phyloP scores from a whole-genome alignment of 1,140 invertebrate species.

The Zaprionus taronus region DNA sequence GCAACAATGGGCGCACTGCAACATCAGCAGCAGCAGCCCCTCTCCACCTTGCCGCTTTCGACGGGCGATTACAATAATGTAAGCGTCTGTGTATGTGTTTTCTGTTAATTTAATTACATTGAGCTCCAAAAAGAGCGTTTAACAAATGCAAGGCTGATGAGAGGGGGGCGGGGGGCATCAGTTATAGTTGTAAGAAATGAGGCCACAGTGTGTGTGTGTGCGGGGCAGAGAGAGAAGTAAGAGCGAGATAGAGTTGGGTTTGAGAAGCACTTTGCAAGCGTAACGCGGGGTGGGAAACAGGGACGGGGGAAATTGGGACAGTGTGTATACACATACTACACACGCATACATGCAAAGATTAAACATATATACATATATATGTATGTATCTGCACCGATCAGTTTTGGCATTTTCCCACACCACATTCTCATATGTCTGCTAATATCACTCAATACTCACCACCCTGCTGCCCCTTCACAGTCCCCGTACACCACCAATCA shows the following conservation, averaged over 20 bases:
- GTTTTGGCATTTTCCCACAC: not conserved
- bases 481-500: constrained; percentile 26
- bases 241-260: constrained; percentile 15
- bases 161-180: constrained; percentile 7
- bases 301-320: not conserved
- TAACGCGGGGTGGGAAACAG: not conserved
- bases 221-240: constrained; percentile 15
- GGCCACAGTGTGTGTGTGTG: constrained; percentile 16
- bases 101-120: constrained; percentile 63
- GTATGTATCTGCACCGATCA: not conserved
- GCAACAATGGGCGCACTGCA: constrained; percentile 69
- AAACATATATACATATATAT: not conserved
- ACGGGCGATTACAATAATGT: constrained; percentile 67
- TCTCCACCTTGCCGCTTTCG: constrained; percentile 53
- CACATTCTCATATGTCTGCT: not conserved
- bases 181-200: constrained; percentile 35
- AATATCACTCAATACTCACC: not conserved
- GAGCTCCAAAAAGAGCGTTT: constrained; percentile 14
- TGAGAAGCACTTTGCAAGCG: constrained; percentile 26
- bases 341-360: not conserved
- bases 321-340: not conserved
- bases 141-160: constrained; percentile 24
- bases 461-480: not conserved
- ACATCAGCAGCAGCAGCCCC: constrained; percentile 37
- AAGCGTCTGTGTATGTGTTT: constrained; percentile 54